Percentiles rank a stretch among this genome's conserved stretches.
phyloP scores from a whole-genome alignment of 1,140 invertebrate genomes.

The Leptonema lineaticorne region DNA sequence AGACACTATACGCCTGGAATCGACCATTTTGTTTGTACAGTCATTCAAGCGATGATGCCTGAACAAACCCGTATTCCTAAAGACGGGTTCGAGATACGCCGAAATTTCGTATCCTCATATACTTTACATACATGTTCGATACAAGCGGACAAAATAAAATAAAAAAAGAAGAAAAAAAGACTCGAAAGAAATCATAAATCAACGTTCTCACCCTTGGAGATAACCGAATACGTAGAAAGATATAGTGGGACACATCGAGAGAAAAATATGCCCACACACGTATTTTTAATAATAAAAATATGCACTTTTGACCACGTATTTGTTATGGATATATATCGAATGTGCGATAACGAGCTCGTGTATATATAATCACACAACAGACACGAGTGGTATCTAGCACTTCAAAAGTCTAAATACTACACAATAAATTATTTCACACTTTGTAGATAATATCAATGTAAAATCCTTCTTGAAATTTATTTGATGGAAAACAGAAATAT shows the following conservation, averaged over 20 bases:
- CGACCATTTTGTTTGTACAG: constrained; percentile 41
- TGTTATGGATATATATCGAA: background rate
- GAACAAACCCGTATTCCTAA: constrained; percentile 9
- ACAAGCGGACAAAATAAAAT: background rate
- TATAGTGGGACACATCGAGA: too few species aligned
- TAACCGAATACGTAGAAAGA: too few species aligned
- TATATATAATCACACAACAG: too few species aligned
- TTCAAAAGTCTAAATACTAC: too few species aligned
- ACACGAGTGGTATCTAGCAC: too few species aligned
- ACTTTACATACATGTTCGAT: background rate
- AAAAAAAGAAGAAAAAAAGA: background rate
- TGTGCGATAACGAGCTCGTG: too few species aligned
- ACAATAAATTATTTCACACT: too few species aligned
- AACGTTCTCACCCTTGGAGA: background rate
- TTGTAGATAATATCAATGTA: too few species aligned
- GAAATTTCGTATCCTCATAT: background rate
- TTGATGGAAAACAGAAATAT: too few species aligned
- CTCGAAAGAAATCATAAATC: background rate
- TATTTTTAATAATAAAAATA: background rate
- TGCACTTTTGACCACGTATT: constrained; percentile 11
- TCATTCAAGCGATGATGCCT: constrained; percentile 23
- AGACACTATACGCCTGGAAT: constrained; percentile 41
- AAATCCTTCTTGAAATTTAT: too few species aligned
- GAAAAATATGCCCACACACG: background rate
- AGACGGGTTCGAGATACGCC: background rate